Evolutionary conservation across 2,888 invertebrate genomes (phyloP), one percentile per base, ranked within the genome.

Genomic region (Pimpla rufipes): DNA sequence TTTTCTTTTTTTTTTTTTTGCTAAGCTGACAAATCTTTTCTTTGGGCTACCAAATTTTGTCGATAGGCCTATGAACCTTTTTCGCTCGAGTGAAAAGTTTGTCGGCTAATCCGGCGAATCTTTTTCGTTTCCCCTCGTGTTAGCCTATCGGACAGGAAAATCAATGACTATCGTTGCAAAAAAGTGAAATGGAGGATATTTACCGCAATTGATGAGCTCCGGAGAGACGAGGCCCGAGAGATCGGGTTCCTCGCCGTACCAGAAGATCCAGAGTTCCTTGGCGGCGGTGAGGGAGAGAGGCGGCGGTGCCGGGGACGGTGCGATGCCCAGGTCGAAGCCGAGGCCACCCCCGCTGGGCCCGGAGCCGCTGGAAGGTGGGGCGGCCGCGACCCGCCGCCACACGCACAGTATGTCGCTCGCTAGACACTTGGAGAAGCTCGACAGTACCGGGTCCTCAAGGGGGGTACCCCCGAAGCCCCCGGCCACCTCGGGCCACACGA

Each of bases 261-360:
- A 99, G 95, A 99, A 99, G 94, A 99, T 97, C 99, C 99, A 99
- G 85, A 99, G 96, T 94, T 99, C 99, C 95, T 99, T 99, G 93
- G 97, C 96, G 91, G 97, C 97, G 93, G 96, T 96, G 89, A 97
- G 95, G 90, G 97, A 97, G 90, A 97, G 95, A 87, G 97, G 97
- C 92, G 96, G 97, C 92, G 96, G 96, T 88, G 94, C 94, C 86
- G 94, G 94, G 93, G 94, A 94, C 91, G 94, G 95, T 92, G 95
- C 95, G 84, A 93, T 92, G 78, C 92, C 93, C 88, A 94, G 89
- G 89, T 94, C 94, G 92, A 93, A 94, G 88, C 29, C 29, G 29
- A 93, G 92, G 73, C 93, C 94, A 86, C 91, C 92, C 73, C 92
- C 89, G 93, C 95, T 94, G 87, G 87, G 86, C 73, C 90, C 90